These are phyloP conservation scores for Recurvirostra avosetta DNA, from an alignment of 2,113 vertebrate species.

Conservation along the genomic window DNA sequence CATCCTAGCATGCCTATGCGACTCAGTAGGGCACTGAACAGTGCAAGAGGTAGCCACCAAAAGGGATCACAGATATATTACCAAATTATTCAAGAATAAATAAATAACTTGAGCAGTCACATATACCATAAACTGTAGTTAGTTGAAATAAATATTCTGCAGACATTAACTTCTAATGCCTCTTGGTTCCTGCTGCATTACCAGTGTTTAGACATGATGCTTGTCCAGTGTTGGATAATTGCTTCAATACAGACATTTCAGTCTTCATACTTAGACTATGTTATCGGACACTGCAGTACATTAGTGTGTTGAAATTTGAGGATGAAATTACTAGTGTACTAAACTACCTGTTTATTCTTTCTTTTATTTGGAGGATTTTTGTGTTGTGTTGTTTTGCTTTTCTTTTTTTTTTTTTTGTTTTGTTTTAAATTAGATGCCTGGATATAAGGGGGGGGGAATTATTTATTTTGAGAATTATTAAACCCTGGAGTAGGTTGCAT, in stretches of 20 bases:
- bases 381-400: not conserved
- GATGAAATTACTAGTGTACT: not conserved
- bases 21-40: not conserved
- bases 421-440: not conserved
- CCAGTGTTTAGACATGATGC: not conserved
- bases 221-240: not conserved
- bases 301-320: not conserved
- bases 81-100: not conserved
- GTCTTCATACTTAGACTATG: not conserved
- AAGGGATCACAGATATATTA: not conserved
- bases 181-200: not conserved
- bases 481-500: not conserved
- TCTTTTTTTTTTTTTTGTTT: not conserved
- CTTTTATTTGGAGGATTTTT: not conserved
- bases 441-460: not conserved
- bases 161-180: not conserved
- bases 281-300: not conserved
- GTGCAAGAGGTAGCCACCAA: not conserved
- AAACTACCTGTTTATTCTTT: not conserved
- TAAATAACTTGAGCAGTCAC: not conserved
- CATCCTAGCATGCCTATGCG: accelerated
- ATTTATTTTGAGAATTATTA: not conserved
- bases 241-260: not conserved
- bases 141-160: not conserved
- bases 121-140: not conserved